phyloP scores from a whole-genome alignment of 2,113 vertebrate species.

The Apodemus sylvaticus region DNA sequence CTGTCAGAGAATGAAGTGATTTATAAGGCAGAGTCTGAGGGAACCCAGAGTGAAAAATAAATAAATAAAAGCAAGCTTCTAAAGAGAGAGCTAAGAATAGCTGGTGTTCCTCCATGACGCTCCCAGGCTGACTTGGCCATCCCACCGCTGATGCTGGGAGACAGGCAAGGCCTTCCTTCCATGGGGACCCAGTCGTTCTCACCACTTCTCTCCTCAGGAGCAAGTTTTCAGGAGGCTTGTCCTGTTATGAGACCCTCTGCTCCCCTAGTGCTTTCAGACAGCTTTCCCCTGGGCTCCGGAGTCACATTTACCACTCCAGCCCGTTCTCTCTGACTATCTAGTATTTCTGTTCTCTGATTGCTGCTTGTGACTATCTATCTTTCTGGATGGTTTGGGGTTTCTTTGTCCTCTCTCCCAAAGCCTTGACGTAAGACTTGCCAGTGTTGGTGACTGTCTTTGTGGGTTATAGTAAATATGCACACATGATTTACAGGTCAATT shows the following conservation, averaged over 20 bases:
- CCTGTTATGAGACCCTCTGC: neutral
- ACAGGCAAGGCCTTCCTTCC: neutral
- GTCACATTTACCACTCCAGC: neutral
- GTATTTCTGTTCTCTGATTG: neutral
- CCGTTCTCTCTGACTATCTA: neutral
- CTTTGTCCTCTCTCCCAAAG: neutral
- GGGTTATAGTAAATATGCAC: neutral
- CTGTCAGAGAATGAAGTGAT: slow-evolving; percentile 15
- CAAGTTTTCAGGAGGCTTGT: neutral
- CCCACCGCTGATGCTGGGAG: neutral
- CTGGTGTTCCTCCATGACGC: neutral
- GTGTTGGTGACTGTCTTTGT: neutral
- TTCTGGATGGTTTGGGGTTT: neutral
- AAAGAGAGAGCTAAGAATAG: neutral
- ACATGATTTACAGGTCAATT: neutral
- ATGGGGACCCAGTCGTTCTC: neutral
- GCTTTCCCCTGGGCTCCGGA: neutral
- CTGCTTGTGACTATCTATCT: neutral
- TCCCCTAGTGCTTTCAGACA: neutral
- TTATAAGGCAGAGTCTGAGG: slow-evolving; percentile 29
- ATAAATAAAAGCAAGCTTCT: neutral
- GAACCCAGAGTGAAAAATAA: neutral
- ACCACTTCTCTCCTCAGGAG: neutral
- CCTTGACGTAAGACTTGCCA: neutral
- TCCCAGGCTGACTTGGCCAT: neutral